Percentiles rank a stretch among this genome's conserved stretches.
phyloP scores from a whole-genome alignment of 2,888 invertebrate genomes.

The Branchellion lobata region DNA sequence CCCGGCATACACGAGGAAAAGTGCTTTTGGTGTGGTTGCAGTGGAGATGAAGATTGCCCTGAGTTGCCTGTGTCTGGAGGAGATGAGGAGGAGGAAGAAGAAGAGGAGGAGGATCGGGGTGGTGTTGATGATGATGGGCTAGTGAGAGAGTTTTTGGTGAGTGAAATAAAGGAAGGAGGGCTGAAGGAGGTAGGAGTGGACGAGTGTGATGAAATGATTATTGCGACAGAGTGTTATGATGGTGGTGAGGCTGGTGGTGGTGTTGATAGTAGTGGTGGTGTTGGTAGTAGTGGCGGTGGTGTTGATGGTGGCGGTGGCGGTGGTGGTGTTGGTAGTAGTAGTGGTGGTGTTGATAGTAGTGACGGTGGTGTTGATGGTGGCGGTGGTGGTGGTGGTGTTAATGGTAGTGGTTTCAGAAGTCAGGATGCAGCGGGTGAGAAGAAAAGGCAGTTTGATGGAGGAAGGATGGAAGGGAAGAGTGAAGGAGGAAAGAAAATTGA shows the following conservation, averaged over 20 bases:
- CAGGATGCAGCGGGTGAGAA: not conserved
- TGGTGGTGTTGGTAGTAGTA: not conserved
- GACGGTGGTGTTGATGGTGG: conserved; percentile 1
- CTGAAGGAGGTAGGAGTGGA: not conserved
- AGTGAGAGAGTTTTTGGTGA: not conserved
- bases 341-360: not conserved
- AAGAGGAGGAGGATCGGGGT: not conserved
- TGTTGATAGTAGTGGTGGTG: no score
- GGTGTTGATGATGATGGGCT: not conserved
- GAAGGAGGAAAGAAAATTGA: not conserved
- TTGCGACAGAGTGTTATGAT: not conserved
- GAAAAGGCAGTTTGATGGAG: not conserved
- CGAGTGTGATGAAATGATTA: not conserved
- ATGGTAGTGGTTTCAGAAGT: not conserved
- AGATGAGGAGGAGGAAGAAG: not conserved
- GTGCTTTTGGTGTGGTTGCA: conserved; percentile 12
- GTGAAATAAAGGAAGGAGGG: not conserved
- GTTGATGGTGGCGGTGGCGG: conserved; percentile 8
- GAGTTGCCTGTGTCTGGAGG: no score
- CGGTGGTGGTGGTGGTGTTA: not conserved
- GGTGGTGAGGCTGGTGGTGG: not conserved
- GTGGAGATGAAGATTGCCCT: not conserved
- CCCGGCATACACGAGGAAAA: not conserved
- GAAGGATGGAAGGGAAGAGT: not conserved
- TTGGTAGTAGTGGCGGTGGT: not conserved